Conservation (phyloP, 64 coral and sea anemone species). For the Pocillopora verrucosa region DNA sequence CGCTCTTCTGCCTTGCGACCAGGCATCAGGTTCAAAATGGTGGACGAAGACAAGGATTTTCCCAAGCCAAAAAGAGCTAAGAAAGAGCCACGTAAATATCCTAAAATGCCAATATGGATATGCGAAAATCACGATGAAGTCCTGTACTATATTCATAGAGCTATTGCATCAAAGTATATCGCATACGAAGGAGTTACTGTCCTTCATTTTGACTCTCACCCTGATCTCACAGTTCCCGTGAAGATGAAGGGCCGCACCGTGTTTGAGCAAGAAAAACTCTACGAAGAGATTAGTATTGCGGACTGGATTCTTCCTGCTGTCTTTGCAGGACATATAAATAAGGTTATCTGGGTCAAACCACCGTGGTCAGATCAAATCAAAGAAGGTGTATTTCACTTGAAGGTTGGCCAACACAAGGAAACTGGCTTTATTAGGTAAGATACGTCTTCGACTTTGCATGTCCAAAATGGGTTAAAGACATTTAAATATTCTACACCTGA, state of each 20-base stretch:
- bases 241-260: slow-evolving; percentile 65
- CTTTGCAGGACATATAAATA: slow-evolving; percentile 89
- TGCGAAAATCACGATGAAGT: slow-evolving; percentile 97
- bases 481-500: too few relatives aligned
- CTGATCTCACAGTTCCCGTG: slow-evolving; percentile 76
- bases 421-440: slow-evolving; percentile 79
- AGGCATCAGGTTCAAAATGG: slow-evolving; percentile 41
- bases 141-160: slow-evolving; percentile 89
- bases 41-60: slow-evolving; percentile 7
- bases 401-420: slow-evolving; percentile 83
- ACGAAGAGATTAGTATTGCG: slow-evolving; percentile 86
- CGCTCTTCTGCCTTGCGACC: background rate
- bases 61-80: slow-evolving; percentile 68
- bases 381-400: slow-evolving; percentile 63
- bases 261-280: slow-evolving; percentile 64
- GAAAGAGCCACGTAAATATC: slow-evolving; percentile 51
- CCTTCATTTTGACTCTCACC: slow-evolving; percentile 96
- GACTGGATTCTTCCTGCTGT: slow-evolving; percentile 99
- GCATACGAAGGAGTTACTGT: slow-evolving; percentile 71
- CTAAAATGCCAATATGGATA: slow-evolving; percentile 85
- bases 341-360: slow-evolving; percentile 92
- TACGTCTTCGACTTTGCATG: too few relatives aligned
- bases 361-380: slow-evolving; percentile 82
- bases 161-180: slow-evolving; percentile 78
- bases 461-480: too few relatives aligned